Evolutionary conservation across 2,888 invertebrate genomes (phyloP).

Genomic region (Mantis religiosa): DNA sequence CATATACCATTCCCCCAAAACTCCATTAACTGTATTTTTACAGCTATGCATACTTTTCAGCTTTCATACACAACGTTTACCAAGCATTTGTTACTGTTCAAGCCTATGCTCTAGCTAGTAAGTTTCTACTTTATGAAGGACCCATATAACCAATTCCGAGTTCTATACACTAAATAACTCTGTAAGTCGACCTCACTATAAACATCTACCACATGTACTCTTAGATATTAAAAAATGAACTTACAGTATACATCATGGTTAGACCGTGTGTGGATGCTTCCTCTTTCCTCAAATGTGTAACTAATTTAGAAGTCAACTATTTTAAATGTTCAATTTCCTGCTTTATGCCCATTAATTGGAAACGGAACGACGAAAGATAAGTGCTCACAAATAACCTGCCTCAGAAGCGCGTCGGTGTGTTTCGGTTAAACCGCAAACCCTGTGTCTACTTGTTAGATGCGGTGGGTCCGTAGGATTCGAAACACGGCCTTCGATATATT

Average conservation of each 20-base stretch:
- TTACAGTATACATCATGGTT: conserved; percentile 29
- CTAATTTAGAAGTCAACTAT: not conserved
- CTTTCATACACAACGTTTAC: not conserved
- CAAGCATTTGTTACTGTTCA: not conserved
- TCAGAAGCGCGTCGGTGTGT: not conserved
- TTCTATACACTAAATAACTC: not conserved
- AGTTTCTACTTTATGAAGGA: not conserved
- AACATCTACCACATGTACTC: conserved; percentile 9
- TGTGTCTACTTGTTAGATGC: conserved; percentile 1
- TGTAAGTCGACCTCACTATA: not conserved
- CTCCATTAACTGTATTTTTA: not conserved
- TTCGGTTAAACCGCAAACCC: not conserved
- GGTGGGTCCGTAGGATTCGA: conserved; percentile 13
- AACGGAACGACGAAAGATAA: not conserved
- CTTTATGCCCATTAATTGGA: not conserved
- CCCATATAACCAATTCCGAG: not conserved
- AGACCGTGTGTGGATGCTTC: conserved; percentile 15
- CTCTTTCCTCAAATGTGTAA: conserved; percentile 14
- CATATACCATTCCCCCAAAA: no score
- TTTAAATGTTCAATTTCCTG: not conserved
- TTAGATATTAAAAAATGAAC: conserved; percentile 21
- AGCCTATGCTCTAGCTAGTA: not conserved
- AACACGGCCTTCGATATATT: not conserved
- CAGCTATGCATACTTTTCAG: not conserved
- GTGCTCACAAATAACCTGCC: not conserved